A percentile compares a stretch with the other conserved stretches of the same genome.
Evolutionary conservation across 2,797 vertebrate genomes (phyloP).

Genomic region (Lepidocolaptes lacrymiger): DNA sequence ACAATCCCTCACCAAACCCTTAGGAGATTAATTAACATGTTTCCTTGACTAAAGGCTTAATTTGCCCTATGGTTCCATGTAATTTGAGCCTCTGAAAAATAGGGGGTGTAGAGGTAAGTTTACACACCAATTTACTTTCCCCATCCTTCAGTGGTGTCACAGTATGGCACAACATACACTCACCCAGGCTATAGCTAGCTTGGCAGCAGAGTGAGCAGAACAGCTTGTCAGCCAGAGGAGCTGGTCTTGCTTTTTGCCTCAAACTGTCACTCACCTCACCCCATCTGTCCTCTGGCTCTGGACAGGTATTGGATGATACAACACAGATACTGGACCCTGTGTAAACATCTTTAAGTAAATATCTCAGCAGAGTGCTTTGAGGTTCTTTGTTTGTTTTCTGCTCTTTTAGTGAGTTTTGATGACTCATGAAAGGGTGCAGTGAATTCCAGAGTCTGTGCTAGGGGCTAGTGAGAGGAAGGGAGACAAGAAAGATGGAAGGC

Average conservation of each 20-base stretch:
- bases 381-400: background rate
- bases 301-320: background rate
- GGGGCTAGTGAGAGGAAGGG: background rate
- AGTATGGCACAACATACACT: background rate
- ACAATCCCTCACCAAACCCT: conserved; percentile 32
- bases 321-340: background rate
- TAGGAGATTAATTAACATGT: conserved; percentile 40
- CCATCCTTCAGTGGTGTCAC: background rate
- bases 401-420: background rate
- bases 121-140: conserved; percentile 12
- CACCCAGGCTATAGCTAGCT: background rate
- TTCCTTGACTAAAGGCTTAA: conserved; percentile 30
- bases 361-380: background rate
- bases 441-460: background rate
- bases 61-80: conserved; percentile 17
- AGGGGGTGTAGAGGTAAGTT: background rate
- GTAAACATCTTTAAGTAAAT: background rate
- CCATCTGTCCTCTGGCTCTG: fast-evolving
- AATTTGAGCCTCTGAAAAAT: conserved; percentile 35
- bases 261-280: background rate
- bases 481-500: background rate
- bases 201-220: background rate
- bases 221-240: background rate
- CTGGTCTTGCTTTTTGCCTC: background rate
- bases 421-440: background rate